Evolutionary conservation across 1,140 invertebrate species (phyloP).

Genomic region (Aphis gossypii): DNA sequence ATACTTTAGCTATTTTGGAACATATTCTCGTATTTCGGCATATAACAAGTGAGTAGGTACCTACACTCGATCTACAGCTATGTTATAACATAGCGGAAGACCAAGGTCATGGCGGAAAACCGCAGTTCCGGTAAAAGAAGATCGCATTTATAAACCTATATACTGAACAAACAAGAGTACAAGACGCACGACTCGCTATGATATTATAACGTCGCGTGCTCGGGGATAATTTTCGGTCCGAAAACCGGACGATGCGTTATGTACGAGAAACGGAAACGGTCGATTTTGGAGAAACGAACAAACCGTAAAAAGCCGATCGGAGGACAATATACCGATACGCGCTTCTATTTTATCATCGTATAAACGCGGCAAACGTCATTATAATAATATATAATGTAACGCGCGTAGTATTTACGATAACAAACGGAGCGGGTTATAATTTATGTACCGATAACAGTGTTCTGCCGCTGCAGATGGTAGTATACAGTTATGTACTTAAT

Average conservation of each 20-base stretch:
- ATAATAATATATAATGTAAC: neutral
- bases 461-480: neutral
- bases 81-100: slow-evolving; percentile 8
- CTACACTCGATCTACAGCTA: neutral
- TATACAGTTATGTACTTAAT: neutral
- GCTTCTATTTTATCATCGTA: neutral
- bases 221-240: neutral
- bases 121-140: slow-evolving; percentile 4
- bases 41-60: neutral
- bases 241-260: neutral
- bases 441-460: neutral
- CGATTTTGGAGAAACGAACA: slow-evolving; percentile 7
- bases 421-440: neutral
- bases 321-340: neutral
- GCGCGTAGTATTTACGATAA: neutral
- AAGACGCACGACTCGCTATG: neutral
- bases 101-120: slow-evolving; percentile 22
- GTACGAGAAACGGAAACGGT: slow-evolving; percentile 23
- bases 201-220: neutral
- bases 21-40: neutral
- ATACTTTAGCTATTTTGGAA: neutral
- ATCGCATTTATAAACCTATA: neutral
- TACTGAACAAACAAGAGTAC: neutral
- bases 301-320: neutral
- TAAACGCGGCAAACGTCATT: neutral